Percentiles rank a stretch among this genome's conserved stretches.
These are phyloP conservation scores for Malurus leucopterus DNA, from an alignment of 2,797 vertebrate genomes.

Conservation along the genomic window DNA sequence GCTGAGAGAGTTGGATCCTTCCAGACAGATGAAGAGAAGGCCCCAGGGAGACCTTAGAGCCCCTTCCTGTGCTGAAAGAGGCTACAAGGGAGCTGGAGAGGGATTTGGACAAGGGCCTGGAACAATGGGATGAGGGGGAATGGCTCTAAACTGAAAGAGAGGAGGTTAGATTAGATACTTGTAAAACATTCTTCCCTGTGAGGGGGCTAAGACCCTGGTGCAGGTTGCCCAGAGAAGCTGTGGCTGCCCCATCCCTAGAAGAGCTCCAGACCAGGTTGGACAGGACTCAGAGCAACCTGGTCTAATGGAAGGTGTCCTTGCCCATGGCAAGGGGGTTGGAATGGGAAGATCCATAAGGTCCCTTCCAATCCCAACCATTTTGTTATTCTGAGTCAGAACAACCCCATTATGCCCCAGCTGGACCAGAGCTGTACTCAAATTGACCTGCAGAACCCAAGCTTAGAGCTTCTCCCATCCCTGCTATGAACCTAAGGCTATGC, in stretches of 20 bases:
- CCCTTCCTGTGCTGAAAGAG: not conserved
- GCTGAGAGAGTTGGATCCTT: not conserved
- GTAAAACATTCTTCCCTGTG: not conserved
- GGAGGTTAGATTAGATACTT: not conserved
- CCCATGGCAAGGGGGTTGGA: not conserved
- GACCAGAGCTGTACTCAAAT: not conserved
- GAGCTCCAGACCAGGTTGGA: not conserved
- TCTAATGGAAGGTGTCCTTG: not conserved
- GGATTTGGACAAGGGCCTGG: not conserved
- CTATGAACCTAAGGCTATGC: accelerated
- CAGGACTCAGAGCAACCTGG: not conserved
- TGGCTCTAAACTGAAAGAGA: not conserved
- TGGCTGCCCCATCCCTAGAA: not conserved
- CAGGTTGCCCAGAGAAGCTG: not conserved
- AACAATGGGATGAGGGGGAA: not conserved
- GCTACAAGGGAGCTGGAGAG: not conserved
- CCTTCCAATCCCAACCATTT: not conserved
- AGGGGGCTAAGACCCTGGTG: not conserved
- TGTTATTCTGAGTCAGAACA: not conserved
- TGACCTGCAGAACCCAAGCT: not conserved
- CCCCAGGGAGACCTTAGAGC: not conserved
- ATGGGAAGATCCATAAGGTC: not conserved
- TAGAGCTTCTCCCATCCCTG: not conserved
- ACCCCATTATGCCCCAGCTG: not conserved
- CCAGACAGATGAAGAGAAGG: not conserved